A percentile compares a stretch with the other conserved stretches of the same genome.
These are phyloP conservation scores for Mesaphorura yosii DNA, from an alignment of 1,140 invertebrate genomes.

Conservation along the genomic window DNA sequence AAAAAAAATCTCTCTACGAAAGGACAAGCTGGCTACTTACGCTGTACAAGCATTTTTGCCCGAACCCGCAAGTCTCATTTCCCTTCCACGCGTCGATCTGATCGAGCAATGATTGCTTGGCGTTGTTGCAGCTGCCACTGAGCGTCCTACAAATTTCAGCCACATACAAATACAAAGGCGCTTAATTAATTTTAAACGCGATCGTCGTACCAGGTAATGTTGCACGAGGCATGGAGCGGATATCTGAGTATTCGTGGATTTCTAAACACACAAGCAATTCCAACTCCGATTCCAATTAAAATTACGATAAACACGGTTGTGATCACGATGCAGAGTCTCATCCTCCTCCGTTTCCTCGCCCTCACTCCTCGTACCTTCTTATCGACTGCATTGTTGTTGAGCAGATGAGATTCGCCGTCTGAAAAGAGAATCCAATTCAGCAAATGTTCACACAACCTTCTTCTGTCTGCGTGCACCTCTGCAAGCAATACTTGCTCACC, in stretches of 20 bases:
- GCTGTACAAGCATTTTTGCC: slow-evolving; percentile 39
- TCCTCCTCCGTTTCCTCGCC: neutral
- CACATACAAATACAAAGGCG: neutral
- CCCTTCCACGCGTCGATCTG: slow-evolving; percentile 35
- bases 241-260: slow-evolving; percentile 25
- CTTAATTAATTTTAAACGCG: neutral
- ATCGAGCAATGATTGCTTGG: neutral
- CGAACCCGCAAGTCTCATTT: slow-evolving; percentile 32
- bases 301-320: neutral
- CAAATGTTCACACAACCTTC: too few relatives aligned
- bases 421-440: too few relatives aligned
- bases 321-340: neutral
- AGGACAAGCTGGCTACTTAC: slow-evolving; percentile 33
- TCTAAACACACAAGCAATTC: slow-evolving; percentile 15
- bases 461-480: too few relatives aligned
- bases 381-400: too few relatives aligned
- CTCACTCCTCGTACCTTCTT: too few relatives aligned
- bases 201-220: slow-evolving; percentile 21
- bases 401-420: too few relatives aligned
- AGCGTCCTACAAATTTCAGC: slow-evolving; percentile 1
- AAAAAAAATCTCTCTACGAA: neutral
- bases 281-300: neutral
- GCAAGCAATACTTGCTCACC: too few relatives aligned
- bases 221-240: slow-evolving; percentile 26
- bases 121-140: neutral